Evolutionary conservation across 2,797 vertebrate species (phyloP).

Genomic region (Myiotriccus ornatus): DNA sequence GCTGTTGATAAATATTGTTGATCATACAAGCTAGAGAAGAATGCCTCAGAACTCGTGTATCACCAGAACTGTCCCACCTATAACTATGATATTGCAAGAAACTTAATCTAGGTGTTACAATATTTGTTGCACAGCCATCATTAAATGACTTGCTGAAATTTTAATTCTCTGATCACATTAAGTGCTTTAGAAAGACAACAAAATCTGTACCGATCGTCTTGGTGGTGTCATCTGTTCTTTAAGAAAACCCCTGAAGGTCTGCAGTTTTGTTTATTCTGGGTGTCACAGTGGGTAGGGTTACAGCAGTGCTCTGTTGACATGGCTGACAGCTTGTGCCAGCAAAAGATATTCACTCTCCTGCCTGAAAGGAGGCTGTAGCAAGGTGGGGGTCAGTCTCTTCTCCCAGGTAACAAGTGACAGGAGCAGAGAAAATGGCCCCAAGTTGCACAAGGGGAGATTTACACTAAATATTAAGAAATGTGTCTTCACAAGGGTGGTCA

Average conservation of each 20-base stretch:
- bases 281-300: constrained; percentile 73
- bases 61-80: constrained; percentile 53
- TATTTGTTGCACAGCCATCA: constrained; percentile 69
- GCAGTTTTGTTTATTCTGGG: constrained; percentile 38
- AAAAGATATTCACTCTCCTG: constrained; percentile 44
- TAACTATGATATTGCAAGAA: constrained; percentile 72
- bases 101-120: constrained; percentile 65
- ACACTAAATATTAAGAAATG: background rate
- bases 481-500: background rate
- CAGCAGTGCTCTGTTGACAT: constrained; percentile 61
- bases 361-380: background rate
- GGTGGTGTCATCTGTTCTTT: constrained; percentile 76
- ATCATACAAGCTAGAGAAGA: constrained; percentile 76
- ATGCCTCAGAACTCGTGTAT: background rate
- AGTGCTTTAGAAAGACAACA: constrained; percentile 83
- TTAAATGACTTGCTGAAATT: constrained; percentile 83
- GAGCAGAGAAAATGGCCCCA: background rate
- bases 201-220: constrained; percentile 77
- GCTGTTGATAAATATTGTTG: constrained; percentile 86
- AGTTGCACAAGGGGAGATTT: background rate
- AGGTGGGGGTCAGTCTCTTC: background rate
- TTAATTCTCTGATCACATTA: constrained; percentile 89
- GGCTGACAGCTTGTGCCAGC: constrained; percentile 69
- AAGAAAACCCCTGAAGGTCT: constrained; percentile 68
- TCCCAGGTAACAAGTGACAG: background rate